Evolutionary conservation across 2,113 vertebrate genomes (phyloP).

Genomic region (Hippocampus zosterae): DNA sequence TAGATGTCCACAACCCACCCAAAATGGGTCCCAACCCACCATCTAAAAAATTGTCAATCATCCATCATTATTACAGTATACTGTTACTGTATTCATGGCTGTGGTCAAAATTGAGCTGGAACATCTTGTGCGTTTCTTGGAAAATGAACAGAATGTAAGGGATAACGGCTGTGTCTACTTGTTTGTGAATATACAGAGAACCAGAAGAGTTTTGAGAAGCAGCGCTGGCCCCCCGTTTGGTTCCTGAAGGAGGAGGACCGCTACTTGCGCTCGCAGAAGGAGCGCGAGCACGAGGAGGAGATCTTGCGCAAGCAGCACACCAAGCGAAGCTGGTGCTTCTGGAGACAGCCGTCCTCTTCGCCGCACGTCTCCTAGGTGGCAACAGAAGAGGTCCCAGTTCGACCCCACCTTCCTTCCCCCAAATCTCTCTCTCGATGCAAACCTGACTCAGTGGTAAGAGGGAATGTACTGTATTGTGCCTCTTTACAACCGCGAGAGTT

Average conservation of each 20-base stretch:
- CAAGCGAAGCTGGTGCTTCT: slow-evolving; percentile 86
- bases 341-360: slow-evolving; percentile 76
- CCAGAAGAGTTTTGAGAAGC: slow-evolving; percentile 81
- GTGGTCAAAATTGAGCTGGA: not conserved
- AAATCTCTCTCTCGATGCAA: not conserved
- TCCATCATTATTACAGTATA: too few species aligned
- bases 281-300: slow-evolving; percentile 81
- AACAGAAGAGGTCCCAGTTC: not conserved
- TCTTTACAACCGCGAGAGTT: slow-evolving; percentile 49
- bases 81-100: not conserved
- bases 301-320: slow-evolving; percentile 82
- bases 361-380: slow-evolving; percentile 72
- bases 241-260: slow-evolving; percentile 88
- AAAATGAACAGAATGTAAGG: too few species aligned
- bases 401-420: not conserved
- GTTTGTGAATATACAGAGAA: slow-evolving; percentile 68
- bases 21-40: too few species aligned
- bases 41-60: too few species aligned
- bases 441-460: slow-evolving; percentile 24
- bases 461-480: slow-evolving; percentile 54
- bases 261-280: slow-evolving; percentile 81
- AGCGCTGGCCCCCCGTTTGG: slow-evolving; percentile 88
- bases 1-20: too few species aligned
- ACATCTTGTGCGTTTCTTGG: too few species aligned
- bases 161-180: not conserved